Evolutionary conservation across 2,797 vertebrate genomes (phyloP).

Genomic region (Adrianichthys oophorus): DNA sequence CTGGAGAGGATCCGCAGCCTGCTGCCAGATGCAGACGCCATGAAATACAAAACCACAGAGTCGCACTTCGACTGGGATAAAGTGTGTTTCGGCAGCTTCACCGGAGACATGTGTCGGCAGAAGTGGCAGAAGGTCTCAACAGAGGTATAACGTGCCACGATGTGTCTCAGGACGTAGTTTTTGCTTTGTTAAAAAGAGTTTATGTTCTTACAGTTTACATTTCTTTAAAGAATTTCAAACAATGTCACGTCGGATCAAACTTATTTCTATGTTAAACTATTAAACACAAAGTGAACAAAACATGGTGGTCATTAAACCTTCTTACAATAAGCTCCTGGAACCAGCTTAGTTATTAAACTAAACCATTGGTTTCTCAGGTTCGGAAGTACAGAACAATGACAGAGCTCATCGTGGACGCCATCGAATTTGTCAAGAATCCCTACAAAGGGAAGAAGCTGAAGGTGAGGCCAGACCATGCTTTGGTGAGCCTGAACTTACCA

Average conservation of each 20-base stretch:
- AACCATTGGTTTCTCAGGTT: slow-evolving; percentile 57
- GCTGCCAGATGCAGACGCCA: slow-evolving; percentile 73
- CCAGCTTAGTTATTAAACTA: neutral
- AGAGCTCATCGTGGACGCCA: slow-evolving; percentile 79
- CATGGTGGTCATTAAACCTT: neutral
- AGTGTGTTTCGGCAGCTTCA: slow-evolving; percentile 76
- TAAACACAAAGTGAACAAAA: too few relatives aligned
- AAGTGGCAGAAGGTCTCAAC: slow-evolving; percentile 81
- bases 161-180: neutral
- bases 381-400: slow-evolving; percentile 83
- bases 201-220: too few relatives aligned
- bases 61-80: slow-evolving; percentile 85
- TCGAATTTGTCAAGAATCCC: slow-evolving; percentile 81
- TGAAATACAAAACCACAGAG: slow-evolving; percentile 85
- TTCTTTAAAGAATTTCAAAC: too few relatives aligned
- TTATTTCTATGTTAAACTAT: neutral
- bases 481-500: neutral
- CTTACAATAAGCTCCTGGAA: neutral
- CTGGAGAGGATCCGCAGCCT: slow-evolving; percentile 78
- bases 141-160: slow-evolving; percentile 58
- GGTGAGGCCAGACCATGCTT: slow-evolving; percentile 47
- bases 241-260: too few relatives aligned
- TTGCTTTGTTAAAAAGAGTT: too few relatives aligned
- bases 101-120: slow-evolving; percentile 77
- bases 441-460: slow-evolving; percentile 85